phyloP scores from a whole-genome alignment of 2,888 invertebrate genomes.

The Nebria salina region DNA sequence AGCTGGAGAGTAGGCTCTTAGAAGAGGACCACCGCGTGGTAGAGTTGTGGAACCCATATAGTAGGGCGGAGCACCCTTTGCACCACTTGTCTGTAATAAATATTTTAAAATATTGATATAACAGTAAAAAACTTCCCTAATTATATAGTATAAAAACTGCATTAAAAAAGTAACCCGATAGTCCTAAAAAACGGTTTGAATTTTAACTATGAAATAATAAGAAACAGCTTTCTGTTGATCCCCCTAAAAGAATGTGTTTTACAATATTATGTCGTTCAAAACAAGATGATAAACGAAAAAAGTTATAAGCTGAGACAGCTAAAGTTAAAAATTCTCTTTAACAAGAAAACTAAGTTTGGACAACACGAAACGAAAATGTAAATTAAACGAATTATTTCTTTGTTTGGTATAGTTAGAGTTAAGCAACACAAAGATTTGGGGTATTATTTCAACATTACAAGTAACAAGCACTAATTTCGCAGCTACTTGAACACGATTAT shows the following conservation, averaged over 20 bases:
- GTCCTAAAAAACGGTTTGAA: no score
- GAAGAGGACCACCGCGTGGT: constrained; percentile 73
- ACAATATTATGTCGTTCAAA: no score
- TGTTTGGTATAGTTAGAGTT: neutral
- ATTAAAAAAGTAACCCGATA: no score
- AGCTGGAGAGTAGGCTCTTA: constrained; percentile 76
- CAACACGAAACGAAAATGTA: neutral
- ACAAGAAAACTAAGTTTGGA: neutral
- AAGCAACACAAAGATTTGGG: neutral
- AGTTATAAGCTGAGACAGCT: neutral
- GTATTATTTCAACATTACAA: neutral
- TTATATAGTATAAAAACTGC: neutral
- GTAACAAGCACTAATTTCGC: neutral
- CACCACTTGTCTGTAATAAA: constrained; percentile 64
- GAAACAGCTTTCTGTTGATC: no score
- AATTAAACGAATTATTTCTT: neutral
- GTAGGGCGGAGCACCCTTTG: constrained; percentile 71
- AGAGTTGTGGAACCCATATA: constrained; percentile 77
- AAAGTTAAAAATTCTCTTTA: neutral
- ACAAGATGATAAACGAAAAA: neutral
- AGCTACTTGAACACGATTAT: neutral
- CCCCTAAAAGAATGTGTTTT: no score
- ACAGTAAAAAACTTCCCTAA: neutral
- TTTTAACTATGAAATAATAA: no score
- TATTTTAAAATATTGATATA: constrained; percentile 9